Percentiles rank a stretch among this genome's conserved stretches.
phyloP scores from a whole-genome alignment of 2,797 vertebrate species.

The Ptychadena robeensis region DNA sequence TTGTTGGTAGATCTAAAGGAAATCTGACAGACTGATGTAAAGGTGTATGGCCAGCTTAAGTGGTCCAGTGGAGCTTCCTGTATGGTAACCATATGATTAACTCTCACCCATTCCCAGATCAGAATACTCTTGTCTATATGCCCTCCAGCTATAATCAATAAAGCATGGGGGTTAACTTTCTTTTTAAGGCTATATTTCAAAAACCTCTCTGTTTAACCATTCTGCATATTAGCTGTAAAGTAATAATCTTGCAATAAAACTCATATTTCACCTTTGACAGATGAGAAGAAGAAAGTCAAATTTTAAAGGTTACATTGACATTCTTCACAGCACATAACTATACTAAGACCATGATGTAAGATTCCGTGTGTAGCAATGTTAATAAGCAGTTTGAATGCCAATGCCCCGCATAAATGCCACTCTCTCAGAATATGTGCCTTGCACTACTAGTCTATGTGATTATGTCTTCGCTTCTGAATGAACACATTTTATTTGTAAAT shows the following conservation, averaged over 20 bases:
- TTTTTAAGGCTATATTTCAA: not conserved
- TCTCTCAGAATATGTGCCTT: not conserved
- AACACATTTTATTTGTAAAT: not conserved
- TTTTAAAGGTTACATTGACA: conserved; percentile 34
- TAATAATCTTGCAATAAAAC: not conserved
- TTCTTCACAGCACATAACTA: not conserved
- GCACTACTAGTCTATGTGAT: not conserved
- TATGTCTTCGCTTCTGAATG: not conserved
- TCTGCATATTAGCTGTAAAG: not conserved
- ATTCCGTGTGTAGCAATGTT: not conserved
- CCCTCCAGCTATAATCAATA: not conserved
- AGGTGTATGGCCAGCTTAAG: too few species aligned
- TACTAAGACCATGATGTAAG: not conserved
- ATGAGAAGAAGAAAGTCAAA: not conserved
- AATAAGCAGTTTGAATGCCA: not conserved
- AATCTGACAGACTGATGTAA: too few species aligned
- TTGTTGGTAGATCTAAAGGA: too few species aligned
- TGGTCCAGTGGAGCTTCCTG: too few species aligned
- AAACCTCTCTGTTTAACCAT: not conserved
- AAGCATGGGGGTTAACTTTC: not conserved
- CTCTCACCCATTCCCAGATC: not conserved
- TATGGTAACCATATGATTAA: too few species aligned
- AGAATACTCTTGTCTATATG: not conserved
- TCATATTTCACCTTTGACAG: conserved; percentile 6
- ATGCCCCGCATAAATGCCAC: conserved; percentile 6